Percentiles rank a stretch among this genome's conserved stretches.
Evolutionary conservation across 2,888 invertebrate genomes (phyloP).

Genomic region (Phania funesta): DNA sequence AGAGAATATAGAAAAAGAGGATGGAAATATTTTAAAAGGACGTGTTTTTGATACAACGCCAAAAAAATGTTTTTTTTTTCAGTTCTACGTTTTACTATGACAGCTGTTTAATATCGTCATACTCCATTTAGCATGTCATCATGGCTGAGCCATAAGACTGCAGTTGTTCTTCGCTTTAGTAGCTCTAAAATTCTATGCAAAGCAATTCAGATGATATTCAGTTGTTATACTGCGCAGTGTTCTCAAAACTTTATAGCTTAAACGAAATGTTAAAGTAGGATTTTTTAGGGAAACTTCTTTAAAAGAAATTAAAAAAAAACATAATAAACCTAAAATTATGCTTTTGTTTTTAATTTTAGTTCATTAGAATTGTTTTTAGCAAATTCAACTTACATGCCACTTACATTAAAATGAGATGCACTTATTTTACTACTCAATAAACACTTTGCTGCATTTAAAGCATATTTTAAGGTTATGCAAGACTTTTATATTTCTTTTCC

Average conservation of each 20-base stretch:
- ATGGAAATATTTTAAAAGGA: background rate
- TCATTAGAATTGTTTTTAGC: background rate
- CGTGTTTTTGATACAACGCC: slow-evolving; percentile 40
- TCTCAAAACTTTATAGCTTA: background rate
- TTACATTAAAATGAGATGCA: background rate
- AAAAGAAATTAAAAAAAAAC: background rate
- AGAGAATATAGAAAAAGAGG: background rate
- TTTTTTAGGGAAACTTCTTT: no score
- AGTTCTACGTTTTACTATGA: background rate
- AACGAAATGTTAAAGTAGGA: background rate
- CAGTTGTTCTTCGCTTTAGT: slow-evolving; percentile 25
- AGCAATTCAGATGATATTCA: slow-evolving; percentile 17
- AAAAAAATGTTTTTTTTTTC: slow-evolving; percentile 11
- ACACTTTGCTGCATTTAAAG: background rate
- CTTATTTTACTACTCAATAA: background rate
- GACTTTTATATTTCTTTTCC: background rate
- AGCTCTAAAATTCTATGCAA: slow-evolving; percentile 43
- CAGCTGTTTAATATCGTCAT: slow-evolving; percentile 40
- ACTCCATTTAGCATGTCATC: slow-evolving; percentile 58
- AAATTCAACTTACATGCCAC: background rate
- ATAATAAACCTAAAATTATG: slow-evolving; percentile 16
- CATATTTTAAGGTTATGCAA: background rate
- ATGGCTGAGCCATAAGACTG: slow-evolving; percentile 21
- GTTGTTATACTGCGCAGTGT: slow-evolving; percentile 29
- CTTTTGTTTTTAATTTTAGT: background rate